Conservation (phyloP, 2,113 vertebrate species). For the Ranitomeya imitator region DNA sequence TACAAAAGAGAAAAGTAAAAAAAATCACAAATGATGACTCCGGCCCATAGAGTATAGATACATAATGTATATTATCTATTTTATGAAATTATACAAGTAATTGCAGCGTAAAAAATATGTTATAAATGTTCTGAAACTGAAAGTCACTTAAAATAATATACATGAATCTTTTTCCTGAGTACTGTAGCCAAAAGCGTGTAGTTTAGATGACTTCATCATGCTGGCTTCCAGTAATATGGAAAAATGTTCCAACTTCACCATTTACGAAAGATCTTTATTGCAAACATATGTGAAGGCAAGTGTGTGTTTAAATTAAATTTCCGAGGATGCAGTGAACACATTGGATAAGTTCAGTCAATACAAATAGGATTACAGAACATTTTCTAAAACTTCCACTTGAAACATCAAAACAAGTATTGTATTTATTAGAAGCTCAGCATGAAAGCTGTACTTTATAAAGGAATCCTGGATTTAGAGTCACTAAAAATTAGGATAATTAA, state of each 20-base stretch:
- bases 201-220: constrained; percentile 50
- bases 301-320: constrained; percentile 56
- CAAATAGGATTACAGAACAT: constrained; percentile 50
- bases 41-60: not conserved
- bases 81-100: not conserved
- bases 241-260: constrained; percentile 49
- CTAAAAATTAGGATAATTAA: not conserved
- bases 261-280: constrained; percentile 53
- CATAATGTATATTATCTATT: not conserved
- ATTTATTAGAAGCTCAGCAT: constrained; percentile 19
- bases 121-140: not conserved
- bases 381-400: constrained; percentile 43
- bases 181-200: constrained; percentile 46
- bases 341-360: constrained; percentile 54
- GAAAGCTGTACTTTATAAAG: constrained; percentile 7
- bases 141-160: constrained; percentile 20
- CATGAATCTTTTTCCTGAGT: constrained; percentile 4
- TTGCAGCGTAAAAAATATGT: not conserved
- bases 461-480: not conserved
- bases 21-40: not conserved
- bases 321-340: constrained; percentile 45
- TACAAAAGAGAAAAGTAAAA: not conserved
- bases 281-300: constrained; percentile 54
- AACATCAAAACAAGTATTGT: constrained; percentile 46
- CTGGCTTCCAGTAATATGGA: constrained; percentile 46